phyloP scores from a whole-genome alignment of 2,797 vertebrate genomes.

The Myotis findleyi region DNA sequence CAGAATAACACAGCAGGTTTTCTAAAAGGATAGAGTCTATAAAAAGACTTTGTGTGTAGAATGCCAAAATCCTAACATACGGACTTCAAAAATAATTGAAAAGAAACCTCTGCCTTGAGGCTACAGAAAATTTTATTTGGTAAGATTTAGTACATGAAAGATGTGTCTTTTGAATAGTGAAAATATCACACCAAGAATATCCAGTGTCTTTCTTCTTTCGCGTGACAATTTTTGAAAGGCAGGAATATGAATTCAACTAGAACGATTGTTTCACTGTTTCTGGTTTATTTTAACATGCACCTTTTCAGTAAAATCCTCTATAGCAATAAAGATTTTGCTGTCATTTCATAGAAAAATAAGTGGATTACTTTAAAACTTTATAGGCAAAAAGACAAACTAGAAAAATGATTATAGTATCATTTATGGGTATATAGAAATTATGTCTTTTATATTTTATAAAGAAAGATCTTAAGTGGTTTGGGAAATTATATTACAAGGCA shows the following conservation, averaged over 20 bases:
- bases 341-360: slow-evolving; percentile 61
- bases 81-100: slow-evolving; percentile 52
- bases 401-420: slow-evolving; percentile 70
- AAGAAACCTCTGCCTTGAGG: slow-evolving; percentile 40
- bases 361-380: slow-evolving; percentile 63
- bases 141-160: slow-evolving; percentile 24
- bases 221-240: slow-evolving; percentile 14
- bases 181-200: slow-evolving; percentile 21
- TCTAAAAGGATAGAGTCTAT: not conserved
- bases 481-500: slow-evolving; percentile 77
- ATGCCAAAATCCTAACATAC: slow-evolving; percentile 52
- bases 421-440: slow-evolving; percentile 70
- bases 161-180: slow-evolving; percentile 37
- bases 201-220: slow-evolving; percentile 16
- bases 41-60: slow-evolving; percentile 47
- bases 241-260: not conserved
- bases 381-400: slow-evolving; percentile 54
- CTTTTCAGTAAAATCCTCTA: slow-evolving; percentile 24
- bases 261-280: slow-evolving; percentile 17
- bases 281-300: slow-evolving; percentile 42
- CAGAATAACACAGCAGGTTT: slow-evolving; percentile 27
- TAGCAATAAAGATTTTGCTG: slow-evolving; percentile 72
- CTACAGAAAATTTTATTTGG: slow-evolving; percentile 52
- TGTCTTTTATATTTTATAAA: slow-evolving; percentile 70
- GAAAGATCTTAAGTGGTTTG: slow-evolving; percentile 71